Conservation (phyloP, 2,888 invertebrate genomes). For the Nephrotoma flavescens region DNA sequence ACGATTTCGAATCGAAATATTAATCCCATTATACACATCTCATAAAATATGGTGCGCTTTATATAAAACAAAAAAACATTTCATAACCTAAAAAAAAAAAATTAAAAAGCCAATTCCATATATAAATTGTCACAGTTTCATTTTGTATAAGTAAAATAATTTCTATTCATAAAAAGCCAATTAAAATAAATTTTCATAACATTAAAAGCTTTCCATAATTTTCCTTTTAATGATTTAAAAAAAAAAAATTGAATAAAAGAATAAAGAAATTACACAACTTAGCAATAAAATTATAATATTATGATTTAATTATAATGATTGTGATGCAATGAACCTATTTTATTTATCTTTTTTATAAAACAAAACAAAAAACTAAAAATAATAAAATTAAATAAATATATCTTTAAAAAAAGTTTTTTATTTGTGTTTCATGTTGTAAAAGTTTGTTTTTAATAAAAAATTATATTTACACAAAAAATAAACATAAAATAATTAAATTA, state of each 20-base stretch:
- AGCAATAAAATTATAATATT: background rate
- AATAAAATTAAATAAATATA: background rate
- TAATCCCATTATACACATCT: background rate
- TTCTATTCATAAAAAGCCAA: background rate
- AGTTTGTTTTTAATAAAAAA: background rate
- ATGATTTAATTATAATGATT: background rate
- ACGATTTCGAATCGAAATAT: background rate
- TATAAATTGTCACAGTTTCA: background rate
- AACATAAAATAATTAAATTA: background rate
- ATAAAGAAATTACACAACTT: background rate
- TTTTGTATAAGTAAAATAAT: background rate
- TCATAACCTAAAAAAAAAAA: background rate
- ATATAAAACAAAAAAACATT: background rate
- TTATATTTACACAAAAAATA: background rate
- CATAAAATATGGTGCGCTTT: background rate
- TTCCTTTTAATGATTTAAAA: background rate
- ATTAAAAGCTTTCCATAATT: background rate
- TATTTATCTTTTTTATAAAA: background rate
- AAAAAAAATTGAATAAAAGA: background rate
- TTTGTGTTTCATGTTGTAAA: background rate
- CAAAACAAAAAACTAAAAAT: background rate
- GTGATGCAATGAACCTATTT: background rate
- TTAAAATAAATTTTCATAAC: background rate
- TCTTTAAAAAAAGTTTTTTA: background rate
- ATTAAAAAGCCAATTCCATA: background rate